Base-by-base conservation (phyloP, 2,113 vertebrate species). In the Oryzias celebensis region DNA sequence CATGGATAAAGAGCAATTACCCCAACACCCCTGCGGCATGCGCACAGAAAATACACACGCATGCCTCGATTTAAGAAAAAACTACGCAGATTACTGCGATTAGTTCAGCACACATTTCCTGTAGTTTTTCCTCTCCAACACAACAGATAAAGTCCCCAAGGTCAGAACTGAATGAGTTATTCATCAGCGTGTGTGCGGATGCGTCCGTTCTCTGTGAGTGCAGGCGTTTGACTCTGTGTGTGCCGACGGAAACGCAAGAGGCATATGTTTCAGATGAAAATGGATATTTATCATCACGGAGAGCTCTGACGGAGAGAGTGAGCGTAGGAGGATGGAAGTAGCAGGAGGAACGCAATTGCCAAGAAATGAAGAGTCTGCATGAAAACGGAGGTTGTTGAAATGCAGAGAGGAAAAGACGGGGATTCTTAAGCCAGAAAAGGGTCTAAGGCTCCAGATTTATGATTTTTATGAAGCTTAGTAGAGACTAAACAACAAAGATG, bases 221-320 rank as follows among this genome's bases (percentile, higher is more conserved):
- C 36, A 54, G 72, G 77, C 71, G 73, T 71, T 61, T 80, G 82
- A 80, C 80, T 84, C 81, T 80, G 78, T 72, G 79, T 52, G 54
- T 77, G 78, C 82, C 82, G 76, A 68, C 59, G 64, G 85, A 76
- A 70, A 72, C 77, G 75, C 10, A 63, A 85, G 83, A 80, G 88
- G 76, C 78, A 84, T 87, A 87, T 87, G 85, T 81, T 90, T 75
- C 79, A 78, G 78, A 84, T 82, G 78, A 84, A 90, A 89, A 90
- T 82, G 75, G 86, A 83, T 88, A 85, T 88, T 90, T 84, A 88
- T 90, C 87, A 85, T 86, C 76, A 44, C 62, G 61, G 66, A 59
- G 77, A 65, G 80, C 67, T 62, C 26, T 28, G 26, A 28, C 26
- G 26, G 26, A 36, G 22, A 60, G 75, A 65, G 74, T 5, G 48